Evolutionary conservation across 2,797 vertebrate species (phyloP), one percentile per base, ranked within the genome.

Genomic region (Schizopygopsis pylzovi): DNA sequence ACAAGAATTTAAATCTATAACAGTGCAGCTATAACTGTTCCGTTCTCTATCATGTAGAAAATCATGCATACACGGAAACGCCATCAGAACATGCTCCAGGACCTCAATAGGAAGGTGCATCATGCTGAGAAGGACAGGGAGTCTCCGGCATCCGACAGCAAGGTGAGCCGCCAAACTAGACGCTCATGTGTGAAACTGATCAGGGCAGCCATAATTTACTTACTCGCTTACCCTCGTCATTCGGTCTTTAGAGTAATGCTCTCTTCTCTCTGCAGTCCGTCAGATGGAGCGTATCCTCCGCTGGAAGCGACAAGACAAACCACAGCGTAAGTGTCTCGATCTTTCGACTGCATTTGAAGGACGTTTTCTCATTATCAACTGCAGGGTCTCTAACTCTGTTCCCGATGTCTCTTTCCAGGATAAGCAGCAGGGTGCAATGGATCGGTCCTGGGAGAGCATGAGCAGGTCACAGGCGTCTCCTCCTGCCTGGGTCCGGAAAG

Each of bases 71-170:
- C 98, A 4, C 96, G 98, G 91, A 99, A 99, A 92, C 97, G 98
- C 87, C 98, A 99, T 93, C 98, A 99, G 93, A 98, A 99, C 95
- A 99, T 99, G 98, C 99, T 99, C 93, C 98, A 99, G 93, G 98
- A 99, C 92, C 95, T 99, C 65, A 99, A 98, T 95, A 97, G 98
- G 93, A 99, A 98, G 92, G 91, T 99, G 85, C 98, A 99, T 94
- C 97, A 98, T 0, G 95, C 96, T 71, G 97, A 98, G 78, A 98
- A 98, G 92, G 98, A 99, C 89, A 96, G 98, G 92, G 98, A 99
- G 70, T 98, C 95, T 0, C 97, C 96, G n/a, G 95, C 97, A 86
- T 94, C 95, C 0, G 98, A 99, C 89, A 96, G 95, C 95, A 99
- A 99, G 97, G 98, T 99, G 91, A 95, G 91, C 65, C 3, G 6